These are phyloP conservation scores for Lepeophtheirus salmonis DNA, from an alignment of 1,140 invertebrate genomes.

Conservation along the genomic window DNA sequence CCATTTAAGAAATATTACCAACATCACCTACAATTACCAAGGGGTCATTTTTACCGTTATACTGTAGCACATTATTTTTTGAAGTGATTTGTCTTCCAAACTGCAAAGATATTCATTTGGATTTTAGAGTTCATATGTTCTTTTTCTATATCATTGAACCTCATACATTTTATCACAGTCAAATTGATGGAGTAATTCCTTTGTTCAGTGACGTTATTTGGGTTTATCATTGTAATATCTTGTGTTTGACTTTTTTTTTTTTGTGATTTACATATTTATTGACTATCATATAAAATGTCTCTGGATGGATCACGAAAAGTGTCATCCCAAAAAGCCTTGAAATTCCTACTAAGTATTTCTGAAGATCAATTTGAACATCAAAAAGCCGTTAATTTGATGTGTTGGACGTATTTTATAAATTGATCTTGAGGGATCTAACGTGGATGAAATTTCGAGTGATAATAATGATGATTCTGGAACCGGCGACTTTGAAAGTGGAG, in stretches of 20 bases:
- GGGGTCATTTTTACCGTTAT: background rate
- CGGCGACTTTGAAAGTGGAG: no score
- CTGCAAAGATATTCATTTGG: background rate
- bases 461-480: no score
- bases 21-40: no score
- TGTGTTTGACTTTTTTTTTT: no score
- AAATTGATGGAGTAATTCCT: no score
- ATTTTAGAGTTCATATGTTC: background rate
- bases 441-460: background rate
- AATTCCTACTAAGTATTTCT: background rate
- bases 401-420: background rate
- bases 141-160: background rate
- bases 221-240: background rate
- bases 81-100: background rate
- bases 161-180: background rate
- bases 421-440: background rate
- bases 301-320: background rate
- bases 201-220: background rate
- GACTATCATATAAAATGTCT: background rate
- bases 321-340: background rate
- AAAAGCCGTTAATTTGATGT: background rate
- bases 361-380: background rate
- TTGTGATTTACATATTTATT: no score
- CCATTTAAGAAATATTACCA: no score
- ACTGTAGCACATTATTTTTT: background rate